Percentiles rank a stretch among this genome's conserved stretches.
phyloP scores from a whole-genome alignment of 2,797 vertebrate genomes.

The Sphenopsis melanotis region DNA sequence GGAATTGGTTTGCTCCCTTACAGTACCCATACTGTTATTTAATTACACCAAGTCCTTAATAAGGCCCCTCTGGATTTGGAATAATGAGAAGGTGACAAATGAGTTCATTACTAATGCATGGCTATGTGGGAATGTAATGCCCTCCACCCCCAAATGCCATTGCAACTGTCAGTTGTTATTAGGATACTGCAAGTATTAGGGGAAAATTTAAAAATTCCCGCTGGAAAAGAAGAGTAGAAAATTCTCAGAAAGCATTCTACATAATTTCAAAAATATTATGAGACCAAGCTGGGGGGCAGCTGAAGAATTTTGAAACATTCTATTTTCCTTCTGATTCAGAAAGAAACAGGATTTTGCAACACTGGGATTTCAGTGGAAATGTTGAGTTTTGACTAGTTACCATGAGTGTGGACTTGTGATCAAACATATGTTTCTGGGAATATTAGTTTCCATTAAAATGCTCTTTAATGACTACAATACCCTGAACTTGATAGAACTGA shows the following conservation, averaged over 20 bases:
- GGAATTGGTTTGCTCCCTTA: background rate
- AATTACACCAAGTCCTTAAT: background rate
- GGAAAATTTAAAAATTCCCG: background rate
- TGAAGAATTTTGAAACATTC: background rate
- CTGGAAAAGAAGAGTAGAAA: background rate
- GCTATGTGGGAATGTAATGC: background rate
- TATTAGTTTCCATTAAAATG: background rate
- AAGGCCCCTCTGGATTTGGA: background rate
- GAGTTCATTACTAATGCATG: background rate
- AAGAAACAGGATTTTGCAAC: slow-evolving; percentile 24
- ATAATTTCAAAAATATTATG: background rate
- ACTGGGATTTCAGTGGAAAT: slow-evolving; percentile 4
- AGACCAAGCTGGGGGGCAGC: background rate
- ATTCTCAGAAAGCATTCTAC: background rate
- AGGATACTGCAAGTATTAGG: background rate
- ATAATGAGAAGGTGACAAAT: background rate
- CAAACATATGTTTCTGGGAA: background rate
- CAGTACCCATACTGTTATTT: background rate
- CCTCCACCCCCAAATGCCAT: background rate
- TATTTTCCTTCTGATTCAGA: background rate
- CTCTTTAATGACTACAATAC: background rate
- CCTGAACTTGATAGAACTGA: background rate
- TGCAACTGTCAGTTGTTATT: background rate
- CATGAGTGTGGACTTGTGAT: background rate
- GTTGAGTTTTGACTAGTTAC: background rate